Evolutionary conservation across 2,797 vertebrate genomes (phyloP), one percentile per base, ranked within the genome.

Genomic region (Petrocephalus schoutedeni): DNA sequence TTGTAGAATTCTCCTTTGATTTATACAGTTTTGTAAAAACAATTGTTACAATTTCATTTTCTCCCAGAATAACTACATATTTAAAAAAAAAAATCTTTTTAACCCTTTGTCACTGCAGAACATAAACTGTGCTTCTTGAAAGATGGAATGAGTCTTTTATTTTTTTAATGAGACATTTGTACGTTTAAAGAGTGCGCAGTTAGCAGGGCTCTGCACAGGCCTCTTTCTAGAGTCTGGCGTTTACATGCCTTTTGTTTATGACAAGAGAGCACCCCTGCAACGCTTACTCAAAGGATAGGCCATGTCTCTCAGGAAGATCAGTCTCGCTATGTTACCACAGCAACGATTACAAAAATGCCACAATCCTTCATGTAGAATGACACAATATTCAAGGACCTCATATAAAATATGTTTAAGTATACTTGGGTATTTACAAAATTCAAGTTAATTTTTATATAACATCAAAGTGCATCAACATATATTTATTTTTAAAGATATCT

Each of bases 381-480:
- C 56, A 88, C 41, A 45, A 51, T 23, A 45, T 23, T 88, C 49
- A 80, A 23, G 49, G 51, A 87, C 74, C 56, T 36, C 21, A 77
- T 12, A 41, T 19, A 74, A 74, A 74, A 74, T 67, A 85, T 64
- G 32, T 59, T 41, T 57, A 45, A 41, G 36, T 86, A 67, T 36
- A 91, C 88, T n/a, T 41, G 71, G 88, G 80, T 94, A 95, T 94
- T 93, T 94, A 94, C 93, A 93, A 45, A 89, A 64, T 93, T 95
- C 93, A 94, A 93, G 93, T 94, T 91, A 89, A 88, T 91, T 89
- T 91, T 92, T 89, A 90, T 91, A 93, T 54, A 83, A 88, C 90
- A 91, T 93, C 85, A 92, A 95, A 95, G 93, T 95, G 94, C 93
- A 90, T 94, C 91, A 91, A 85, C 89, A 77, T 84, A 87, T 53